phyloP scores from a whole-genome alignment of 2,113 vertebrate species.

The Carlito syrichta region DNA sequence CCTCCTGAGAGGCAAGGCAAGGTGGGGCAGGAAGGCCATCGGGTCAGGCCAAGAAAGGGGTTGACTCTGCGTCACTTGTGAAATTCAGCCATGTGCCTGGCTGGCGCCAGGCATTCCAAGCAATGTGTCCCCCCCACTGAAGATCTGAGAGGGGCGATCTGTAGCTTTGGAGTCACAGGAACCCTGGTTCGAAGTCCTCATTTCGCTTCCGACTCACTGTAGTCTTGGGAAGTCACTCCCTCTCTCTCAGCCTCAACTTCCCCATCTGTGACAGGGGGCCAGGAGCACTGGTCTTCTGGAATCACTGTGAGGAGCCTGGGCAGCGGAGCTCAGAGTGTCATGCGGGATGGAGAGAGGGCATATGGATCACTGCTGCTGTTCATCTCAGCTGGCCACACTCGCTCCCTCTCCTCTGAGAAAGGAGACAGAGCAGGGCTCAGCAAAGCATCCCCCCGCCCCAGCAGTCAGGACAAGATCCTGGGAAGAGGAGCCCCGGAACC shows the following conservation, averaged over 20 bases:
- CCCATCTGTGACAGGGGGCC: neutral
- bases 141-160: neutral
- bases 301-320: neutral
- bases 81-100: neutral
- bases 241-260: neutral
- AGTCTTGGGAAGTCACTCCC: neutral
- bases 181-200: neutral
- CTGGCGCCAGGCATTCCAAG: neutral
- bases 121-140: neutral
- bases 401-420: neutral
- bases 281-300: too few species aligned
- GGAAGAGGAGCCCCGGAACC: neutral
- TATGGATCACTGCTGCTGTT: too few species aligned
- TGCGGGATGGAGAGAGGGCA: rapidly evolving
- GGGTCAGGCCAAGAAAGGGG: neutral
- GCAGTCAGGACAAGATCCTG: neutral
- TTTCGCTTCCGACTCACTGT: neutral
- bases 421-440: neutral
- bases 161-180: neutral
- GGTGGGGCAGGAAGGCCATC: rapidly evolving
- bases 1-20: neutral
- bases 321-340: neutral
- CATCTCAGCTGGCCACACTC: too few species aligned
- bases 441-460: too few species aligned
- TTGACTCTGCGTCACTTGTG: neutral